phyloP scores from a whole-genome alignment of 1,140 invertebrate genomes.

The Aphaenogaster rudis region DNA sequence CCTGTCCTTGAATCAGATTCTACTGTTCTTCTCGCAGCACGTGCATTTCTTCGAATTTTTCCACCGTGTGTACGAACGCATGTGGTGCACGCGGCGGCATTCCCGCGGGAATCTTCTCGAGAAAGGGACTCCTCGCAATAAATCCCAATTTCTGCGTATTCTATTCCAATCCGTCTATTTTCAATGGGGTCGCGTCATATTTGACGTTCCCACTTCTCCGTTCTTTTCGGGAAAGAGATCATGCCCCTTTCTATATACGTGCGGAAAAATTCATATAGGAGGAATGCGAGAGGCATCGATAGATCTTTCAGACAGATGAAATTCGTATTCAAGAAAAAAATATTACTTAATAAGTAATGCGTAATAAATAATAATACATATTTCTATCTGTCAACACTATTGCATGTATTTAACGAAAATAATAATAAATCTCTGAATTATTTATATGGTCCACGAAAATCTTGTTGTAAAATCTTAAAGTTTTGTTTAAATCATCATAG shows the following conservation, averaged over 20 bases:
- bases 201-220: background rate
- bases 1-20: slow-evolving; percentile 5
- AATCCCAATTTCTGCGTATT: slow-evolving; percentile 67
- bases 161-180: slow-evolving; percentile 47
- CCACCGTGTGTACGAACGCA: background rate
- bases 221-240: slow-evolving; percentile 10
- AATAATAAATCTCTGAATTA: background rate
- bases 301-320: background rate
- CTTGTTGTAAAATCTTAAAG: background rate
- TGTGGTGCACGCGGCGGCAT: background rate
- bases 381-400: background rate
- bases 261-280: background rate
- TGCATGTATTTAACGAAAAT: background rate
- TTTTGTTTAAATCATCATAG: background rate
- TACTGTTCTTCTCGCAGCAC: background rate
- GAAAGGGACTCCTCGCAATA: slow-evolving; percentile 45
- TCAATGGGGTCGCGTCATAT: slow-evolving; percentile 31
- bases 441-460: background rate
- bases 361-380: background rate
- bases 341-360: background rate
- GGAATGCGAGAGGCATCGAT: background rate
- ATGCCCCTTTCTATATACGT: background rate
- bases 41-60: slow-evolving; percentile 33
- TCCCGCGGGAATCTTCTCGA: slow-evolving; percentile 23
- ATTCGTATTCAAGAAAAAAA: background rate